Conservation (phyloP, 2,113 vertebrate genomes). For the Alectura lathami region DNA sequence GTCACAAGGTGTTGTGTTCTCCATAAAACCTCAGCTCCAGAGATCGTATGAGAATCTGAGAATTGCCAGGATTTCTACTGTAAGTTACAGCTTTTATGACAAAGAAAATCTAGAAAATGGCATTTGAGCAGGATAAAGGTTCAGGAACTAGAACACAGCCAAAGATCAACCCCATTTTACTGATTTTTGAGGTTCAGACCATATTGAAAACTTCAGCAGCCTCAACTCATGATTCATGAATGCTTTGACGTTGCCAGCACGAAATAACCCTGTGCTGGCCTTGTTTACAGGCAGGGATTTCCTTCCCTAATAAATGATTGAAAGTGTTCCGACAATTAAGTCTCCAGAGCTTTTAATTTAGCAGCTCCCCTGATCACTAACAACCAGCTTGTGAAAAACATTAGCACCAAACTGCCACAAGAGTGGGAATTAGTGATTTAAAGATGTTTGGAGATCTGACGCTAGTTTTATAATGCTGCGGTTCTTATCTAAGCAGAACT, state of each 20-base stretch:
- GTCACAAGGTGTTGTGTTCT: neutral
- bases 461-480: neutral
- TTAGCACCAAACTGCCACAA: neutral
- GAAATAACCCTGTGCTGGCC: neutral
- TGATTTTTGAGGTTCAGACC: neutral
- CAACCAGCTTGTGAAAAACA: neutral
- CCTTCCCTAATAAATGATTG: constrained; percentile 48
- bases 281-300: constrained; percentile 50
- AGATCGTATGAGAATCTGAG: neutral
- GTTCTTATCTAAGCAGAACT: neutral
- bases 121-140: neutral
- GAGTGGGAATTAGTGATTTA: neutral
- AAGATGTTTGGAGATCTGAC: neutral
- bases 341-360: constrained; percentile 3
- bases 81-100: neutral
- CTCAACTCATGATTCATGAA: neutral
- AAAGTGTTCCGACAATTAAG: constrained; percentile 31
- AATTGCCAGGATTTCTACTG: neutral
- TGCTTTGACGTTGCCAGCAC: neutral
- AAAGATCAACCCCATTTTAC: neutral
- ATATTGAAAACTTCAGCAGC: neutral
- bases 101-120: neutral
- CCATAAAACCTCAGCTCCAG: neutral
- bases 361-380: neutral
- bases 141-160: neutral